These are phyloP conservation scores for Gyps fulvus DNA, from an alignment of 2,113 vertebrate genomes.

Conservation along the genomic window DNA sequence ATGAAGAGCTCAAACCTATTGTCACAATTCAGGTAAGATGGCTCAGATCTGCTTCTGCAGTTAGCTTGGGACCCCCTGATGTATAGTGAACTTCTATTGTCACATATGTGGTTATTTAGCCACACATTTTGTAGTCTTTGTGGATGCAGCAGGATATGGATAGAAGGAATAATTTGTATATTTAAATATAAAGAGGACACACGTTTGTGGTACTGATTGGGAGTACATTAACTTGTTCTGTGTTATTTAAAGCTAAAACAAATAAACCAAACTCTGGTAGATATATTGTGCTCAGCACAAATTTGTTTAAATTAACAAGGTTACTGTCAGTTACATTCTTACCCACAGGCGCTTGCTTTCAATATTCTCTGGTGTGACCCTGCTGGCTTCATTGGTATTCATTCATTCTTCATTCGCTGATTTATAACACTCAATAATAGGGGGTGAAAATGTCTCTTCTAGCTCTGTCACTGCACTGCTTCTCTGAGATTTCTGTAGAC, in stretches of 20 bases:
- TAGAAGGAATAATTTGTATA: background rate
- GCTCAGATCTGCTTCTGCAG: background rate
- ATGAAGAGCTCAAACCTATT: slow-evolving; percentile 85
- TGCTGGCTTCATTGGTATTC: background rate
- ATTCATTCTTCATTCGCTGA: background rate
- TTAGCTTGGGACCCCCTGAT: background rate
- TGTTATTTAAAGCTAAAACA: background rate
- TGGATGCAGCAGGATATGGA: background rate
- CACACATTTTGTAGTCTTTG: background rate
- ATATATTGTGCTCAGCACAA: background rate
- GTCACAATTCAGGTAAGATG: slow-evolving; percentile 88
- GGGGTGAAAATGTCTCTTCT: background rate
- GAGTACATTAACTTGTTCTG: background rate
- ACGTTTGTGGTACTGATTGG: background rate
- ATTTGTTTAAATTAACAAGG: background rate
- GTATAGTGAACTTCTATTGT: background rate
- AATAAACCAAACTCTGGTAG: background rate
- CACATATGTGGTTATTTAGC: background rate
- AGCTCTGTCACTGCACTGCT: background rate
- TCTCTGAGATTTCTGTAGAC: background rate
- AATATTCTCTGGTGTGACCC: background rate
- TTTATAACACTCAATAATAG: background rate
- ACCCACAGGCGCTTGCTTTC: background rate
- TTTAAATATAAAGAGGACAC: background rate
- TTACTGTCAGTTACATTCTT: background rate